phyloP scores from a whole-genome alignment of 1,140 invertebrate species.

The Himalopsyche phryganea region DNA sequence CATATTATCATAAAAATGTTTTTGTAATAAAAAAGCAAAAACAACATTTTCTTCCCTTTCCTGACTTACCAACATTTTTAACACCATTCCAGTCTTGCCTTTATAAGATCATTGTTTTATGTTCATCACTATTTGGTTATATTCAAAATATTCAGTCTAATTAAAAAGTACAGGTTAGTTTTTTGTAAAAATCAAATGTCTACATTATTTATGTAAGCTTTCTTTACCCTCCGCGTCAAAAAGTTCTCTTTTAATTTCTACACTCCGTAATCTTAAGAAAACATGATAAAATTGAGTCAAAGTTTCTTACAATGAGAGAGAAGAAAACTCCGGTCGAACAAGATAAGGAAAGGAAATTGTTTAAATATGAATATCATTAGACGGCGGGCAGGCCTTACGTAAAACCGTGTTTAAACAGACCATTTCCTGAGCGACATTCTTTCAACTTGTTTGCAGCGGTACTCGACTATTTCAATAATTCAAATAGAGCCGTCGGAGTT shows the following conservation, averaged over 20 bases:
- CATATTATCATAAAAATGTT: too few relatives aligned
- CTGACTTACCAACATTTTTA: too few relatives aligned
- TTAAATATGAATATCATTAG: slow-evolving; percentile 36
- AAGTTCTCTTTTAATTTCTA: neutral
- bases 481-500: neutral
- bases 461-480: slow-evolving; percentile 8
- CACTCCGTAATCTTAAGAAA: slow-evolving; percentile 6
- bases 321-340: slow-evolving; percentile 8
- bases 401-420: slow-evolving; percentile 27
- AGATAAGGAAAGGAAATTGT: slow-evolving; percentile 25
- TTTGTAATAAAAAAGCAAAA: too few relatives aligned
- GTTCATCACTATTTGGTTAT: too few relatives aligned
- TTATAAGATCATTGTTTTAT: too few relatives aligned
- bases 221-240: too few relatives aligned
- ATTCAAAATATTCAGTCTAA: too few relatives aligned
- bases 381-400: slow-evolving; percentile 1
- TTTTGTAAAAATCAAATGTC: too few relatives aligned
- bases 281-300: slow-evolving; percentile 5
- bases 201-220: too few relatives aligned
- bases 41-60: too few relatives aligned
- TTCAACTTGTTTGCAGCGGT: slow-evolving; percentile 19
- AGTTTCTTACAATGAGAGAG: slow-evolving; percentile 1
- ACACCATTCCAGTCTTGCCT: too few relatives aligned
- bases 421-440: slow-evolving; percentile 24
- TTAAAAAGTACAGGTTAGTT: too few relatives aligned